A percentile compares a stretch with the other conserved stretches of the same genome.
Conservation (phyloP, 2,113 vertebrate species). For the Coryphaenoides rupestris region DNA sequence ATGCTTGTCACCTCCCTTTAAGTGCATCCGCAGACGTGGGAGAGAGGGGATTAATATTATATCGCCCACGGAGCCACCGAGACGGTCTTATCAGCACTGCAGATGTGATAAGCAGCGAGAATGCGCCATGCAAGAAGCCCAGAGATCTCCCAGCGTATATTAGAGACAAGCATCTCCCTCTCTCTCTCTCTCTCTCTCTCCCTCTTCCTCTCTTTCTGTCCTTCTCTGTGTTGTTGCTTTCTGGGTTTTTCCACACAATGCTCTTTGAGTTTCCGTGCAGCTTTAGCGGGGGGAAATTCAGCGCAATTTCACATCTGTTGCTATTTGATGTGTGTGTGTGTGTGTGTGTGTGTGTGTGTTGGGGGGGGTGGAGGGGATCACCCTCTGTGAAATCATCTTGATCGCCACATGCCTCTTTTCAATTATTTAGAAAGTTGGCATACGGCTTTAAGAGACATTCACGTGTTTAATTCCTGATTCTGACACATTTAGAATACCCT, state of each 20-base stretch:
- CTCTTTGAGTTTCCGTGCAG: slow-evolving; percentile 54
- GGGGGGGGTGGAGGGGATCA: too few relatives aligned
- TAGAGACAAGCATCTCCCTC: slow-evolving; percentile 69
- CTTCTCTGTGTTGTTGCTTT: slow-evolving; percentile 54
- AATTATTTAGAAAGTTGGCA: slow-evolving; percentile 68
- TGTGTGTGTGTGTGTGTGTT: too few relatives aligned
- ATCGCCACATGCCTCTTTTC: slow-evolving; percentile 67
- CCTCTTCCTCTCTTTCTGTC: too few relatives aligned
- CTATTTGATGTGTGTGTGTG: slow-evolving; percentile 68
- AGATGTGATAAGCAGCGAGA: slow-evolving; percentile 73
- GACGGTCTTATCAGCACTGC: slow-evolving; percentile 69
- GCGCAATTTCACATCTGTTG: slow-evolving; percentile 71
- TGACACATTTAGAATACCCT: slow-evolving; percentile 38
- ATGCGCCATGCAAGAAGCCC: slow-evolving; percentile 62
- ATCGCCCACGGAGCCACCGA: slow-evolving; percentile 72
- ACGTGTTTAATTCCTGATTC: slow-evolving; percentile 61
- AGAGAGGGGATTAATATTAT: slow-evolving; percentile 81
- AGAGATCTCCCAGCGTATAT: slow-evolving; percentile 57
- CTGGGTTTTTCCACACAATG: slow-evolving; percentile 22
- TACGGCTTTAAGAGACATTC: slow-evolving; percentile 60
- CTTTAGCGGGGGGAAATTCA: slow-evolving; percentile 58
- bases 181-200: too few relatives aligned
- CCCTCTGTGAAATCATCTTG: slow-evolving; percentile 67
- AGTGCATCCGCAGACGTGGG: slow-evolving; percentile 73
- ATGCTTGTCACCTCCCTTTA: slow-evolving; percentile 79